Conservation (phyloP, 2,888 invertebrate species). For the Ichneumon xanthorius region DNA sequence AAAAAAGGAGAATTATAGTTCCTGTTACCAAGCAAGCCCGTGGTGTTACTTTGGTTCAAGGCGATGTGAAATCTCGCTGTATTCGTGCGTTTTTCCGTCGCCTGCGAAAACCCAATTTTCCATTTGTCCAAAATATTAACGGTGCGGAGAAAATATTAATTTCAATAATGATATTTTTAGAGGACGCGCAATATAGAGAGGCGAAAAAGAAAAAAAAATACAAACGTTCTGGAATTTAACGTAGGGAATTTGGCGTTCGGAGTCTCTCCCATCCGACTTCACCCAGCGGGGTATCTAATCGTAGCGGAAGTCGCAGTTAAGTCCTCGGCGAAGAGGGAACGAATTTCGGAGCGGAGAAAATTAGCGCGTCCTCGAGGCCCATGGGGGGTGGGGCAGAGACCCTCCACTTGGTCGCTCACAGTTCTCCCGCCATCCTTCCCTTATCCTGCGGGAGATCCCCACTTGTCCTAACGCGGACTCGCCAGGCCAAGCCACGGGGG, state of each 20-base stretch:
- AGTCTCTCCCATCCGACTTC: not conserved
- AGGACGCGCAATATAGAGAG: not conserved
- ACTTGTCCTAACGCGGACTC: constrained; percentile 70
- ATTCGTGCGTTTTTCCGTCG: too few species aligned
- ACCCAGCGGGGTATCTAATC: constrained; percentile 67
- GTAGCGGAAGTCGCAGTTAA: constrained; percentile 72
- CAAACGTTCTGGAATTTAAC: constrained; percentile 53
- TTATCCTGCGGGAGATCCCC: constrained; percentile 81
- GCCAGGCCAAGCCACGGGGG: constrained; percentile 57
- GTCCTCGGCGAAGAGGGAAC: constrained; percentile 60
- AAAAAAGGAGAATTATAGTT: too few species aligned
- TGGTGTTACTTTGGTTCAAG: too few species aligned
- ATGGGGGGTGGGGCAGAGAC: constrained; percentile 55
- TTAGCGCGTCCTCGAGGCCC: constrained; percentile 78
- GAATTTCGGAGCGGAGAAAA: constrained; percentile 76
- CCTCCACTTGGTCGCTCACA: constrained; percentile 40
- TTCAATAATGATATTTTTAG: not conserved
- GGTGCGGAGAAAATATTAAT: not conserved
- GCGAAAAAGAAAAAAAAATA: constrained; percentile 3
- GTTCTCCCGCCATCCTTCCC: constrained; percentile 65
- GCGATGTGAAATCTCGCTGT: too few species aligned
- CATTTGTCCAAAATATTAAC: too few species aligned
- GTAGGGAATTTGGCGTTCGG: constrained; percentile 66
- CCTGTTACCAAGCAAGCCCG: too few species aligned
- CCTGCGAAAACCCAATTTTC: too few species aligned